Percentiles rank a stretch among this genome's conserved stretches.
Conservation (phyloP, 2,797 vertebrate genomes). For the Muscicapa striata region DNA sequence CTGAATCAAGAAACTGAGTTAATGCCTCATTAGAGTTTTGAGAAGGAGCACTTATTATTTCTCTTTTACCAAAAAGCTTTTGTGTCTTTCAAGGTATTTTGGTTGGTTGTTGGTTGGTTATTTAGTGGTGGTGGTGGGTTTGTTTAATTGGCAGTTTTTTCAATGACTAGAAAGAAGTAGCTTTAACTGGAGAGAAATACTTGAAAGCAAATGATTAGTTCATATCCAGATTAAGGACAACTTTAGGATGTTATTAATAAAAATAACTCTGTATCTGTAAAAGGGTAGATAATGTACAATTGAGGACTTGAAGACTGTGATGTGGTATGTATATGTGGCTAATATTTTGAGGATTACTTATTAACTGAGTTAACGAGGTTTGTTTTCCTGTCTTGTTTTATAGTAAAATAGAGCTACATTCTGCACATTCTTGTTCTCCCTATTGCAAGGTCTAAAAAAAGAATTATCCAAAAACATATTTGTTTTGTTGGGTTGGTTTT, state of each 20-base stretch:
- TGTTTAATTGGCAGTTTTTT: neutral
- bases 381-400: neutral
- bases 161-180: neutral
- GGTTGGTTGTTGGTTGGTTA: accelerated
- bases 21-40: neutral
- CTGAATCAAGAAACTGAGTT: neutral
- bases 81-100: neutral
- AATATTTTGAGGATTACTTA: neutral
- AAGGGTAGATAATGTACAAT: neutral
- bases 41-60: neutral
- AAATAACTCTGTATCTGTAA: neutral
- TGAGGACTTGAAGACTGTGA: neutral
- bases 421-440: neutral
- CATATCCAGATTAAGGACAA: neutral
- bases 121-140: accelerated
- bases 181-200: neutral
- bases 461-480: neutral
- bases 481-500: accelerated
- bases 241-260: neutral
- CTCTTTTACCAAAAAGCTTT: neutral
- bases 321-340: neutral
- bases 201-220: neutral
- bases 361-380: neutral
- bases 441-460: neutral
- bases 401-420: neutral